Evolutionary conservation across 2,797 vertebrate species (phyloP).

Genomic region (Notolepis coatsorum): DNA sequence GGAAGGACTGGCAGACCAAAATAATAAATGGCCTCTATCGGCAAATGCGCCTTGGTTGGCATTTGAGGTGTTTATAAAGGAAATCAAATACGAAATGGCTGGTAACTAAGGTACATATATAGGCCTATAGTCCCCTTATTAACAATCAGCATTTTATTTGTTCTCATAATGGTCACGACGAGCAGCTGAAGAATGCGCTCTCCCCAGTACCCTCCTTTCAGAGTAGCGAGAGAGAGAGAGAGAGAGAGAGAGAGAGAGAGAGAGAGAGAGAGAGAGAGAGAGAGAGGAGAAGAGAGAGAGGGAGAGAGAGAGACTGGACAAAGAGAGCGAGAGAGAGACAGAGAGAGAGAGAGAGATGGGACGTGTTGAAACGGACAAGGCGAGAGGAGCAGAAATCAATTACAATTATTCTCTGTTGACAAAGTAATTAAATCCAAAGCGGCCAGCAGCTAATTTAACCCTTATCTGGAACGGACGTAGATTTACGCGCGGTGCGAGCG

Average conservation of each 20-base stretch:
- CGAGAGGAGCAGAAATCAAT: conserved; percentile 88
- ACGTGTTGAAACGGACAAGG: conserved; percentile 30
- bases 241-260: too few species aligned
- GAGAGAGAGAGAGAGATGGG: not conserved
- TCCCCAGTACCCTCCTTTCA: too few species aligned
- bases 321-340: too few species aligned
- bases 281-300: not conserved
- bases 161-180: too few species aligned
- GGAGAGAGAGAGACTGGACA: not conserved
- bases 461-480: conserved; percentile 75
- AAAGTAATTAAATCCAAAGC: conserved; percentile 92
- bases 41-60: too few species aligned
- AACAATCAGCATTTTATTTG: too few species aligned
- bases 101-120: too few species aligned
- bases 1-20: not conserved
- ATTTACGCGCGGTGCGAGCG: conserved; percentile 67
- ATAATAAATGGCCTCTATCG: not conserved
- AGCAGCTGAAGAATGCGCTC: not conserved
- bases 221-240: too few species aligned
- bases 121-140: too few species aligned
- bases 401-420: conserved; percentile 96
- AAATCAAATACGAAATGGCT: too few species aligned
- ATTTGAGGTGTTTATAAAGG: too few species aligned
- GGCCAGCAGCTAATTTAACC: conserved; percentile 67
- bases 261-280: too few species aligned